A percentile compares a stretch with the other conserved stretches of the same genome.
Evolutionary conservation across 2,797 vertebrate genomes (phyloP).

Genomic region (Spinibarbus caldwelli): DNA sequence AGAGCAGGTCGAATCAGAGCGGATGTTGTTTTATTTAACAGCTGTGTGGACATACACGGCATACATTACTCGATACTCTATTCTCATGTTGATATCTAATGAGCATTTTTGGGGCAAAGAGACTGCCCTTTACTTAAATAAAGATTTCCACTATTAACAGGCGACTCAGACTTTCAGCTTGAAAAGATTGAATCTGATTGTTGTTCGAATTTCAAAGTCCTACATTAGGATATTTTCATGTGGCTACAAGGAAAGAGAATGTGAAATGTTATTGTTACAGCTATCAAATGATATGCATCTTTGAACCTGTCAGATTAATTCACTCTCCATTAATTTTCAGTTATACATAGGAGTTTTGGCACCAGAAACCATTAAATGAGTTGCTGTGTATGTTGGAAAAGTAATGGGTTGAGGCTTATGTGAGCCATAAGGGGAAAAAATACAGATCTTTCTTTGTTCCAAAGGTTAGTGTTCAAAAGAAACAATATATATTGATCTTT

Average conservation of each 20-base stretch:
- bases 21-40: conserved; percentile 43
- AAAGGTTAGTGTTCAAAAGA: conserved; percentile 17
- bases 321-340: neutral
- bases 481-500: conserved; percentile 12
- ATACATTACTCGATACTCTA: conserved; percentile 6
- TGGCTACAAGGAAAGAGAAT: neutral
- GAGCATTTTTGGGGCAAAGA: neutral
- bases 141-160: conserved; percentile 9
- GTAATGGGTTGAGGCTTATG: neutral
- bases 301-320: neutral
- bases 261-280: neutral
- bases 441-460: neutral
- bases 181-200: neutral
- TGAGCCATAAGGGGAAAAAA: neutral
- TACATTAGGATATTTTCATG: neutral
- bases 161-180: neutral
- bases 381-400: neutral
- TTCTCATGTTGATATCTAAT: conserved; percentile 36
- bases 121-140: neutral
- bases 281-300: neutral
- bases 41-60: neutral
- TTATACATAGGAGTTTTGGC: neutral
- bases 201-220: neutral
- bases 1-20: neutral
- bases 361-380: neutral